Percentiles rank a stretch among this genome's conserved stretches.
Conservation (phyloP, 2,113 vertebrate genomes). For the Steatornis caripensis region DNA sequence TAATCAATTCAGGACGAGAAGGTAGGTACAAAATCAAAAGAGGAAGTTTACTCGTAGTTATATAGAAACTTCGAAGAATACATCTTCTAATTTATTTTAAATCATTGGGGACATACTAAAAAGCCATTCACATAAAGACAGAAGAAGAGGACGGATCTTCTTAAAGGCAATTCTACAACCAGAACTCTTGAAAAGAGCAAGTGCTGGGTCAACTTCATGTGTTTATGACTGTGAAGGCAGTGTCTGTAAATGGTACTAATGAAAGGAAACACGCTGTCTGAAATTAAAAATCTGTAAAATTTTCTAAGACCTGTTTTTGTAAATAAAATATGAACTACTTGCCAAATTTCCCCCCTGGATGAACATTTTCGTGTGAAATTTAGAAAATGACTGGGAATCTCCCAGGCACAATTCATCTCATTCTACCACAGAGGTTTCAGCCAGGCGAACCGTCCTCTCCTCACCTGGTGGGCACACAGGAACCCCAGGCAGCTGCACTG, state of each 20-base stretch:
- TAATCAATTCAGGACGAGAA: not conserved
- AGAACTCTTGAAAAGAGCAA: not conserved
- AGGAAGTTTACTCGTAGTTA: not conserved
- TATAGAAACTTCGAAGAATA: not conserved
- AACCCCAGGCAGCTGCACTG: not conserved
- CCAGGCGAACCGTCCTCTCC: not conserved
- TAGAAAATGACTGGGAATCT: not conserved
- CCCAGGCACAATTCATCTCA: not conserved
- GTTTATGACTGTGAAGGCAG: not conserved
- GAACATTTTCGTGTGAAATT: not conserved
- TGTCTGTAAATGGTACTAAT: not conserved
- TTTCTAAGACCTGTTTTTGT: not conserved
- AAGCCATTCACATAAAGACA: not conserved
- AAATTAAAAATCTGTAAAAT: not conserved
- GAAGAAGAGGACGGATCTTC: not conserved
- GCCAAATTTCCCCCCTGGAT: not conserved
- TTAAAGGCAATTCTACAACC: not conserved
- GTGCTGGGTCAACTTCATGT: accelerated
- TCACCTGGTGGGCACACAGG: accelerated
- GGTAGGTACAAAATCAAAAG: not conserved
- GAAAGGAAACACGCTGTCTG: not conserved
- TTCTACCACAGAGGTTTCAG: not conserved
- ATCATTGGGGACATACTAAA: not conserved
- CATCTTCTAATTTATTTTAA: not conserved
- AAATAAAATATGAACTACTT: not conserved